These are phyloP conservation scores for Psophia crepitans DNA, from an alignment of 2,113 vertebrate species.

Conservation along the genomic window DNA sequence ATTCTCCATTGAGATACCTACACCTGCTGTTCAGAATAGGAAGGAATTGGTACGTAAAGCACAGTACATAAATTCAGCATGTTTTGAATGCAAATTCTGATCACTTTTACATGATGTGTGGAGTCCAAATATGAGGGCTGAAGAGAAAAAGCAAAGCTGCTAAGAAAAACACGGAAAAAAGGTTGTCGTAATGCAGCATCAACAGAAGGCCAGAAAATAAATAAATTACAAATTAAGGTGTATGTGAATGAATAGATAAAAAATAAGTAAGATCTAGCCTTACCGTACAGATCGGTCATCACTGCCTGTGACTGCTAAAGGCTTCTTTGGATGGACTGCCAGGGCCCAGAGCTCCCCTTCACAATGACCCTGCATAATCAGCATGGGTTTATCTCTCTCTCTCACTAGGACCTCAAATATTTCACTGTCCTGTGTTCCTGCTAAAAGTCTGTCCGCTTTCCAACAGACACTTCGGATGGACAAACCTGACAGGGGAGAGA, in stretches of 20 bases:
- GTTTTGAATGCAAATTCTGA: neutral
- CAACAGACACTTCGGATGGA: conserved; percentile 97
- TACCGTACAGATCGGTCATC: conserved; percentile 94
- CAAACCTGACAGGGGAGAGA: conserved; percentile 76
- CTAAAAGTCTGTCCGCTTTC: conserved; percentile 91
- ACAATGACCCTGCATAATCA: conserved; percentile 95
- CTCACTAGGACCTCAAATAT: conserved; percentile 96
- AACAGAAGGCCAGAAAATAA: neutral
- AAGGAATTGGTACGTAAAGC: neutral
- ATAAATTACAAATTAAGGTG: neutral
- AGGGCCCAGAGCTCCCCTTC: conserved; percentile 97
- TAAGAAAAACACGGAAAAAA: neutral
- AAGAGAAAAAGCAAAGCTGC: neutral
- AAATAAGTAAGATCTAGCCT: neutral
- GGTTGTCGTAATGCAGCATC: neutral
- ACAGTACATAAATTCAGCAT: neutral
- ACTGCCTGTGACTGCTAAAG: conserved; percentile 90
- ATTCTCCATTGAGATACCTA: neutral
- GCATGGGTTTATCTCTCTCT: conserved; percentile 91
- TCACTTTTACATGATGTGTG: neutral
- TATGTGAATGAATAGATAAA: neutral
- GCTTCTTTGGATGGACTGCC: conserved; percentile 92
- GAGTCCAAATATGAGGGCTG: neutral
- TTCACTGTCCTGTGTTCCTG: conserved; percentile 96
- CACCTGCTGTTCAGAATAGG: neutral